Conservation (phyloP, 2,113 vertebrate species). For the Atractosteus spatula region DNA sequence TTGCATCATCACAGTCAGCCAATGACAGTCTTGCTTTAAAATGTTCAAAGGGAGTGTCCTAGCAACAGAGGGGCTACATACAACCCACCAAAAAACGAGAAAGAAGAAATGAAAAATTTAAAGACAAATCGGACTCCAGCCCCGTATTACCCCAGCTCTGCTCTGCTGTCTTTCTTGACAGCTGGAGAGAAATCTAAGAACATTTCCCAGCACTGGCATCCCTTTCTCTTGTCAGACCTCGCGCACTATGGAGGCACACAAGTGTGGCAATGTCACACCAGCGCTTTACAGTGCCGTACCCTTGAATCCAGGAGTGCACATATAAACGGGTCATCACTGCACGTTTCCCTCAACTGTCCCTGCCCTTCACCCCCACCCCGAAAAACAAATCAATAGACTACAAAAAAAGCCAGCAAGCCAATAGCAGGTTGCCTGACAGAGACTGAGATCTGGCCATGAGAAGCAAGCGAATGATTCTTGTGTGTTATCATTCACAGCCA, state of each 20-base stretch:
- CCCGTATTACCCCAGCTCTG: background rate
- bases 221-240: background rate
- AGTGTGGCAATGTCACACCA: no score
- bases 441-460: background rate
- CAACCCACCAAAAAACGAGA: slow-evolving; percentile 49
- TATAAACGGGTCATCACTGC: no score
- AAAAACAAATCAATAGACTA: background rate
- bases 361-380: background rate
- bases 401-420: background rate
- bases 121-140: slow-evolving; percentile 5
- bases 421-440: background rate
- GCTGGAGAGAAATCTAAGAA: background rate
- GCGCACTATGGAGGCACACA: no score
- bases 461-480: background rate
- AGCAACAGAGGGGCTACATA: slow-evolving; percentile 75
- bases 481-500: slow-evolving; percentile 2
- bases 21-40: slow-evolving; percentile 59
- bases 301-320: no score
- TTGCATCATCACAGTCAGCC: slow-evolving; percentile 67
- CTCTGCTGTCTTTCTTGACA: background rate
- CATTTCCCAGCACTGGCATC: background rate
- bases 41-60: slow-evolving; percentile 80
- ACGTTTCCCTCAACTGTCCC: background rate
- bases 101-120: slow-evolving; percentile 3
- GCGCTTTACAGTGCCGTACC: no score